Base-by-base conservation (phyloP, 1,140 invertebrate genomes). In the Trichoplusia ni region DNA sequence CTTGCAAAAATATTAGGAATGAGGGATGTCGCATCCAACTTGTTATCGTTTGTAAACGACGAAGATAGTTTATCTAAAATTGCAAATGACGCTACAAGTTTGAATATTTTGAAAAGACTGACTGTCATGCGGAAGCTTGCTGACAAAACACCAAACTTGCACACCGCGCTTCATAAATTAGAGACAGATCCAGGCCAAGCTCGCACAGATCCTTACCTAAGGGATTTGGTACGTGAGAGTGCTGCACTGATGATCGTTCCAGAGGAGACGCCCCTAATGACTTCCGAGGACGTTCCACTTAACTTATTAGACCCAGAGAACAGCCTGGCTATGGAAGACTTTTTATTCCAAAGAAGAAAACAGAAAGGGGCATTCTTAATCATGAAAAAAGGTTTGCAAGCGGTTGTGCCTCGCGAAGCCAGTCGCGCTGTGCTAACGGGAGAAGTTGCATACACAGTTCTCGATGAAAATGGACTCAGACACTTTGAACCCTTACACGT, bases 401-500 rank as follows among this genome's bases (percentile, higher is more conserved):
- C 94, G 0, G 94, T 96, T 0, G 93, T 96, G 13, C 95, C 95
- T 0, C 91, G 94, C 33, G 95, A 96, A 80, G 94, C 94, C 0
- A 93, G 95, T 33, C 91, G 94, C 16, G 93, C 93, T 13, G 95
- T 96, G 5, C 83, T 96, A 3, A 95, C 94, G 1, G 95, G 95
- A 9, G 91, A 95, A 83, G 93, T 95, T 1, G 92, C 95, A 2
- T 96, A 96, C 69, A 94, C 94, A 2, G 92, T 96, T 2, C 89
- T 96, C 0, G 95, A 96, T 75, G 95, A 96, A 79, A 93, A 92
- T 67, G 95, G 95, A 14, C 93, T 96, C 18, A 93, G 93, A 56
- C 94, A 94, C 82, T 96, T 96, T 77, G 95, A 96, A 76, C 95
- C 95, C 0, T 79, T 95, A 38, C 94, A 95, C 68, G 94, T 95